Conservation (phyloP, 2,113 vertebrate genomes). For the Shinisaurus crocodilurus region DNA sequence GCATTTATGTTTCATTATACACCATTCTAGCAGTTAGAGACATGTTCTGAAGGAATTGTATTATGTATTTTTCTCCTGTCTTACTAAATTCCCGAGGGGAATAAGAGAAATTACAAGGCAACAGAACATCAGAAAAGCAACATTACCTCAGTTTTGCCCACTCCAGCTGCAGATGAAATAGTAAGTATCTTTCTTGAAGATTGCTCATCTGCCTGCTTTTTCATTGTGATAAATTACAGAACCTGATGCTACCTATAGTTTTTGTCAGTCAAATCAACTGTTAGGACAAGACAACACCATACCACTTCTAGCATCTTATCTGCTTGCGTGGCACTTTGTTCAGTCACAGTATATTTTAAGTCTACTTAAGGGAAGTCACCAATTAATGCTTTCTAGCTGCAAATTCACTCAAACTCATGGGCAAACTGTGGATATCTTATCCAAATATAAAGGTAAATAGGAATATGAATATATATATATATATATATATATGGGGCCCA, state of each 20-base stretch:
- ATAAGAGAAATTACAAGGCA: neutral
- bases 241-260: neutral
- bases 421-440: neutral
- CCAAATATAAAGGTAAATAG: neutral
- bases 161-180: neutral
- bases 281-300: neutral
- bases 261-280: neutral
- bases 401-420: neutral
- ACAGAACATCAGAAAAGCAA: neutral
- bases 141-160: neutral
- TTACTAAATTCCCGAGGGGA: neutral
- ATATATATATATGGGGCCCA: too few species aligned
- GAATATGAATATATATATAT: neutral
- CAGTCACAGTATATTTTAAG: neutral
- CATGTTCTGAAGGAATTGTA: neutral
- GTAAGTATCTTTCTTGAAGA: neutral
- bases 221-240: neutral
- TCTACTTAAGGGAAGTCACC: neutral
- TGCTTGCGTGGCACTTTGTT: neutral
- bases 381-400: neutral
- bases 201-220: neutral
- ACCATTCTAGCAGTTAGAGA: conserved; percentile 25
- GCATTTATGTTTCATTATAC: neutral
- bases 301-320: neutral
- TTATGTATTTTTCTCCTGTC: neutral